Evolutionary conservation across 1,140 invertebrate genomes (phyloP).

Genomic region (Drosophila murphyi): DNA sequence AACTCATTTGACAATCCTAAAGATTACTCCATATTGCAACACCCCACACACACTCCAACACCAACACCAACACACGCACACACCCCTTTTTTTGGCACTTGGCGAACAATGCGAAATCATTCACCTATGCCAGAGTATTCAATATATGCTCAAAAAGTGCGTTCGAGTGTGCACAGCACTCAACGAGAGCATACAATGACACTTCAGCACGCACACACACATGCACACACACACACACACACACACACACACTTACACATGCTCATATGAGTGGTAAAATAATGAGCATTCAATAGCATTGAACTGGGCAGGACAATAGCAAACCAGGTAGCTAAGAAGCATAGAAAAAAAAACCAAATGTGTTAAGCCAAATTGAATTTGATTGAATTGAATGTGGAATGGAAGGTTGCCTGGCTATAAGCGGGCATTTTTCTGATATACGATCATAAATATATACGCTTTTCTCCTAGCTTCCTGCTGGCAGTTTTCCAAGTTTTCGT

Average conservation of each 20-base stretch:
- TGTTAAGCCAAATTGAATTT: conserved; percentile 53
- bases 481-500: not conserved
- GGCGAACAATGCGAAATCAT: conserved; percentile 36
- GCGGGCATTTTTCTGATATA: not conserved
- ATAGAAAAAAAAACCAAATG: conserved; percentile 13
- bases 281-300: not conserved
- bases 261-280: no score
- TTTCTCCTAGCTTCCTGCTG: not conserved
- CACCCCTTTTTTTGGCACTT: conserved; percentile 63
- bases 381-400: conserved; percentile 52
- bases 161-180: conserved; percentile 56
- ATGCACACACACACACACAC: conserved; percentile 25
- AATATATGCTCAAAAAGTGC: conserved; percentile 47
- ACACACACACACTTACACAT: conserved; percentile 55
- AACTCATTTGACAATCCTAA: not conserved
- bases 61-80: conserved; percentile 3
- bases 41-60: conserved; percentile 4
- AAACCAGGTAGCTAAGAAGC: conserved; percentile 45
- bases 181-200: conserved; percentile 36
- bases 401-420: conserved; percentile 6
- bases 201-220: conserved; percentile 63
- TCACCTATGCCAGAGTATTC: conserved; percentile 41
- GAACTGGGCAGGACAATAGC: conserved; percentile 41
- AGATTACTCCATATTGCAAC: not conserved
- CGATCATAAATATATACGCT: not conserved